phyloP scores from a whole-genome alignment of 37 sponge, comb jelly and placozoan genomes.

The Ephydatia muelleri region DNA sequence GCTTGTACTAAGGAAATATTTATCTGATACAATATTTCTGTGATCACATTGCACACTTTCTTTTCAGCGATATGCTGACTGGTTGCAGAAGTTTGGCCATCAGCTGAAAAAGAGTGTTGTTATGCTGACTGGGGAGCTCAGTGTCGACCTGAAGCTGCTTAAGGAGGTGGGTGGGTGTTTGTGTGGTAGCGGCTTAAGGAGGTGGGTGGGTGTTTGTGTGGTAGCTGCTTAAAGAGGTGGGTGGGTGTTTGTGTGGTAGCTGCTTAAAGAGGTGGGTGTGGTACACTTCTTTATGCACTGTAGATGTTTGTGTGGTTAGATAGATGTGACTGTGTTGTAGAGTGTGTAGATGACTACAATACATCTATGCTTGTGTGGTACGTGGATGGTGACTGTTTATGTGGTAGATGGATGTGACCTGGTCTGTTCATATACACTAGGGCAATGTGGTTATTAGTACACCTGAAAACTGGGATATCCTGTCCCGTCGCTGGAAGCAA shows the following conservation, averaged over 20 bases:
- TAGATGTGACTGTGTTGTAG: not conserved
- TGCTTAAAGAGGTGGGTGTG: constrained; percentile 77
- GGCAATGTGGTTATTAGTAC: constrained; percentile 92
- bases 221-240: constrained; percentile 96
- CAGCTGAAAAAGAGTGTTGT: constrained; percentile 86
- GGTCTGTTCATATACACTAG: constrained; percentile 3
- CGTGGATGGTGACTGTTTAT: too few species aligned
- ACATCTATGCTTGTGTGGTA: too few species aligned
- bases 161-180: constrained; percentile 59
- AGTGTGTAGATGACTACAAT: not conserved
- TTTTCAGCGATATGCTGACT: constrained; percentile 80
- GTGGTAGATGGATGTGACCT: constrained; percentile 7
- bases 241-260: constrained; percentile 82
- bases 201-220: too few species aligned
- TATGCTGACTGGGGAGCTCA: constrained; percentile 95
- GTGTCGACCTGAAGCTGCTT: constrained; percentile 85
- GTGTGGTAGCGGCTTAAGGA: too few species aligned
- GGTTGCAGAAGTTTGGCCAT: constrained; percentile 86
- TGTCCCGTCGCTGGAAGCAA: constrained; percentile 99
- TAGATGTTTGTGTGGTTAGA: not conserved
- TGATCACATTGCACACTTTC: not conserved
- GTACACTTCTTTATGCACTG: not conserved
- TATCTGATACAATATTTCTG: not conserved
- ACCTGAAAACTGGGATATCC: constrained; percentile 96
- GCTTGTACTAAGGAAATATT: too few species aligned